Evolutionary conservation across 1,140 invertebrate species (phyloP).

Genomic region (Propsilocerus akamusi): DNA sequence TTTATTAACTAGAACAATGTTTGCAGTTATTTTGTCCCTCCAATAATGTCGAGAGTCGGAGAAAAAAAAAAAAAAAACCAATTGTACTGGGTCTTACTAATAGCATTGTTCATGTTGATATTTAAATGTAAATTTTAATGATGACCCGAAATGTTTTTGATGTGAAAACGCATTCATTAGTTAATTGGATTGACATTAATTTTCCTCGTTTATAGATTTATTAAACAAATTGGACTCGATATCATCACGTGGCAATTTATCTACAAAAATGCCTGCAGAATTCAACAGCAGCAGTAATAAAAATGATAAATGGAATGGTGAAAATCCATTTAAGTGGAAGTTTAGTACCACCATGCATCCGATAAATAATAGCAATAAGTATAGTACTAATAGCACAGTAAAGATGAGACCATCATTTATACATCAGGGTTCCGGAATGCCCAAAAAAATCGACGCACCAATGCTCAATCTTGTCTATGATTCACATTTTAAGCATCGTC

Average conservation of each 20-base stretch:
- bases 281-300: neutral
- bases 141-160: too few species aligned
- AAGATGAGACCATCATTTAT: neutral
- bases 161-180: too few species aligned
- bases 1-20: slow-evolving; percentile 1
- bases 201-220: too few species aligned
- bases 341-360: neutral
- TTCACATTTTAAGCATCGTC: slow-evolving; percentile 25
- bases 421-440: slow-evolving; percentile 11
- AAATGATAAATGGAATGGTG: neutral
- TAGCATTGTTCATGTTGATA: too few species aligned
- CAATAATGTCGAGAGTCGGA: too few species aligned
- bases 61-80: too few species aligned
- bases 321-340: neutral
- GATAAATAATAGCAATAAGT: slow-evolving; percentile 1
- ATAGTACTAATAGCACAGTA: neutral
- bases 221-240: too few species aligned
- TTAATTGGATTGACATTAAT: too few species aligned
- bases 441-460: slow-evolving; percentile 38
- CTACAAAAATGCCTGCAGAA: neutral
- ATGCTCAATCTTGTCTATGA: slow-evolving; percentile 56
- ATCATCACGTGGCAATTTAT: neutral
- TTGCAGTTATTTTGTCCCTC: too few species aligned
- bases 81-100: too few species aligned
- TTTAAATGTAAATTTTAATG: too few species aligned